These are phyloP conservation scores for Leucophenga maculata DNA, from an alignment of 2,888 invertebrate species.

Conservation along the genomic window DNA sequence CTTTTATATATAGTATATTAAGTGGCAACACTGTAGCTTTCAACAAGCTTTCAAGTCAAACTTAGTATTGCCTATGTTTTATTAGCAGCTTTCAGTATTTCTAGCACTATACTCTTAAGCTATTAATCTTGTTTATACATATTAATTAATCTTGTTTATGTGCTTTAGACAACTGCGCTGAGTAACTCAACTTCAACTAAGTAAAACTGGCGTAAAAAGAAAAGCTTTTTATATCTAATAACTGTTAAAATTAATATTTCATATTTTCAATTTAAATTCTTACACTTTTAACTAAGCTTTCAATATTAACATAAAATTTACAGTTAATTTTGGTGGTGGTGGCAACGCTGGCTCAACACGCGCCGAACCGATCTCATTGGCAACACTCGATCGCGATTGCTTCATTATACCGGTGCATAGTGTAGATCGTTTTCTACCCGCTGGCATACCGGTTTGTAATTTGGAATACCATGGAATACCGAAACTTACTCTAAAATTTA, in stretches of 20 bases:
- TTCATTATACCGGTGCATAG: conserved; percentile 94
- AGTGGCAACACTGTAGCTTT: conserved; percentile 7
- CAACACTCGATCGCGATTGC: conserved; percentile 89
- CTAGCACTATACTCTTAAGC: neutral
- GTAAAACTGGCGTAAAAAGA: neutral
- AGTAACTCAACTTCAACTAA: neutral
- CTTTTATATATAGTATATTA: neutral
- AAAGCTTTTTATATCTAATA: neutral
- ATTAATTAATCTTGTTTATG: neutral
- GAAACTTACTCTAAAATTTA: neutral
- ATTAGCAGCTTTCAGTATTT: conserved; percentile 36
- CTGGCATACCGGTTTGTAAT: conserved; percentile 84
- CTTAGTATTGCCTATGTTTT: neutral
- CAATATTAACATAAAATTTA: conserved; percentile 41
- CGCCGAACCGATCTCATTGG: conserved; percentile 83
- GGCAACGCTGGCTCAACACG: conserved; percentile 60
- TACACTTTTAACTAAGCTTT: neutral
- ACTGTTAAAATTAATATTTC: neutral
- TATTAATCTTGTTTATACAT: neutral
- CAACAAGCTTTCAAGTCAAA: conserved; percentile 14
- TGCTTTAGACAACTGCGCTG: no score
- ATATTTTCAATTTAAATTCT: conserved; percentile 1
- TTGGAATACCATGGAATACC: neutral
- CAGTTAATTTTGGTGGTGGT: conserved; percentile 63
- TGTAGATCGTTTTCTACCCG: conserved; percentile 89